Evolutionary conservation across 2,888 invertebrate genomes (phyloP).

Genomic region (Cryptops parisi): DNA sequence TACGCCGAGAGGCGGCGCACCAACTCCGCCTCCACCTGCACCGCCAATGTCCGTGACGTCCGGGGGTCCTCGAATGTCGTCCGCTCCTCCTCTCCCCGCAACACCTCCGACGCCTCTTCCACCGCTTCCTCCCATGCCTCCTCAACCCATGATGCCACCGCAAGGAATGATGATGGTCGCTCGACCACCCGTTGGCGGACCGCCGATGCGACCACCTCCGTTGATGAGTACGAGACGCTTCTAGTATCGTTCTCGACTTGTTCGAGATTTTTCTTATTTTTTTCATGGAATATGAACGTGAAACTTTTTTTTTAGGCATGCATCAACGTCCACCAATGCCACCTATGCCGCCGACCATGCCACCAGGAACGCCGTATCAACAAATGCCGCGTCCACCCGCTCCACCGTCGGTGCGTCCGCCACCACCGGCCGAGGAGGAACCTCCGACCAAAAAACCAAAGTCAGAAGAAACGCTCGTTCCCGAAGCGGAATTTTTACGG

Average conservation of each 20-base stretch:
- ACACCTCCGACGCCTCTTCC: conserved; percentile 19
- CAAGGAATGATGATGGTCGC: conserved; percentile 41
- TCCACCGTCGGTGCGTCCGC: conserved; percentile 32
- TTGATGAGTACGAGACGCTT: conserved; percentile 39
- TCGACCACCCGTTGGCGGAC: conserved; percentile 31
- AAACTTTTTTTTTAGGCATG: not conserved
- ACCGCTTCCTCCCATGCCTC: conserved; percentile 29
- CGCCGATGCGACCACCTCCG: conserved; percentile 39
- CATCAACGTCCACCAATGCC: conserved; percentile 2
- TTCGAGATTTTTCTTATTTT: not conserved
- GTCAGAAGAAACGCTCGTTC: conserved; percentile 82
- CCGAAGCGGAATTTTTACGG: conserved; percentile 66
- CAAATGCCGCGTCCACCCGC: conserved; percentile 17
- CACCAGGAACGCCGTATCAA: conserved; percentile 16
- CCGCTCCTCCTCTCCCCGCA: conserved; percentile 20
- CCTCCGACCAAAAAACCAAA: conserved; percentile 74
- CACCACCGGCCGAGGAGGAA: conserved; percentile 45
- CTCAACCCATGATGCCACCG: conserved; percentile 23
- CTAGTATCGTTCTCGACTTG: not conserved
- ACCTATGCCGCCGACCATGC: conserved; percentile 16
- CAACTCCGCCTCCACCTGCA: conserved; percentile 20
- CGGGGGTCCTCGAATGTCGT: conserved; percentile 18
- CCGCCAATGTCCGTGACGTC: conserved; percentile 19
- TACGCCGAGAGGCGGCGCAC: conserved; percentile 22
- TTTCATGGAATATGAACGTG: not conserved